Evolutionary conservation across 2,113 vertebrate genomes (phyloP).

Genomic region (Petromus typicus): DNA sequence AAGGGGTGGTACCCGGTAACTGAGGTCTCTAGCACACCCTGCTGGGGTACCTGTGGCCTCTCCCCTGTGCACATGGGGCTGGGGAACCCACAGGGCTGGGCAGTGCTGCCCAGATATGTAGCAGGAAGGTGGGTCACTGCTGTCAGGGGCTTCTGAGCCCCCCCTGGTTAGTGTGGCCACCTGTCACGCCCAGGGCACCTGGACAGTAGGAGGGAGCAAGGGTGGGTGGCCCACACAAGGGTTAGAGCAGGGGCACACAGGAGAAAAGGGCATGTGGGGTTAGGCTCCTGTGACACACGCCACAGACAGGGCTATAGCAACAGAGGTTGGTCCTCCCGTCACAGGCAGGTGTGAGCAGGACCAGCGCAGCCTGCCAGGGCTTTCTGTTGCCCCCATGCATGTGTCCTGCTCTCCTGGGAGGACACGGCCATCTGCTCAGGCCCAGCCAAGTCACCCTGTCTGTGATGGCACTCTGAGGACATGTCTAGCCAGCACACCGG

Average conservation of each 20-base stretch:
- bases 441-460: too few species aligned
- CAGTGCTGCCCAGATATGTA: not conserved
- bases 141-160: not conserved
- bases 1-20: not conserved
- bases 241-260: not conserved
- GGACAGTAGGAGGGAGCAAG: not conserved
- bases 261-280: accelerated
- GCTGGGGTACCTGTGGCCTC: accelerated
- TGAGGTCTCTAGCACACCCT: not conserved
- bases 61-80: not conserved
- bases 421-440: not conserved
- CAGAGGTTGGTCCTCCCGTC: accelerated
- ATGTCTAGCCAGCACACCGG: not conserved
- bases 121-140: not conserved
- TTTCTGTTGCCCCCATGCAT: accelerated
- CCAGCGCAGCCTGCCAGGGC: not conserved
- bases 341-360: not conserved
- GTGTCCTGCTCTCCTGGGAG: not conserved
- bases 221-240: not conserved
- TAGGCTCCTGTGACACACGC: not conserved
- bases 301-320: accelerated
- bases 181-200: not conserved
- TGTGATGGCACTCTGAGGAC: not conserved
- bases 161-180: not conserved
- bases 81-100: not conserved